Evolutionary conservation across 2,888 invertebrate species (phyloP), one percentile per base, ranked within the genome.

Genomic region (Antheraea yamamai): DNA sequence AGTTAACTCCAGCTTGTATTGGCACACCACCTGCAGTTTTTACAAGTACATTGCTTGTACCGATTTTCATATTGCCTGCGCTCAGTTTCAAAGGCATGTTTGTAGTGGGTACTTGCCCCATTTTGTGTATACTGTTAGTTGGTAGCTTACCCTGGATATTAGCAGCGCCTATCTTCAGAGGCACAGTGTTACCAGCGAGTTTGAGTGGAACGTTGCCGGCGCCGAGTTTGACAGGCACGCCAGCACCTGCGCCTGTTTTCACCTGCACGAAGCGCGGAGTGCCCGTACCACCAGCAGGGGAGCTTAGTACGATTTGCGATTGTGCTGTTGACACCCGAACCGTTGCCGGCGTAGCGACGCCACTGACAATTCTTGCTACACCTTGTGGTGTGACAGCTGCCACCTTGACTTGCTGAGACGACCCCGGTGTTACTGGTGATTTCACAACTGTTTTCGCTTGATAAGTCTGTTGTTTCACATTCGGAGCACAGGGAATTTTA

Each of bases 11-110:
- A 23, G 90, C 87, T 76, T 92, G 93, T 52, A 92, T 87, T 1
- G 92, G 91, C 76, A 92, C 81, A 8, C 94, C 94, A 1, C 92
- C 89, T 20, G 93, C 90, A 0, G 93, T 91, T 80, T 95, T 95
- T 6, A 95, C 92, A 1, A 94, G 85, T 26, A 95, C 93, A 80
- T 95, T 95, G 79, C 95, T 91, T 0, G 94, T 89, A 70, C 93
- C 92, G 20, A 95, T 93, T 82, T 95, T 95, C 8, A 95, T 92
- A 78, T 94, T 95, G 30, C 94, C 91, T 1, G 91, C 85, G n/a
- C 93, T 89, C 1, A 95, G 82, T 79, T 95, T 95, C 10, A 95
- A 84, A 0, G 94, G 94, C 51, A 93, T 83, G 72, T 88, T 88
- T 16, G 87, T 79, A 0, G 86, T 81, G n/a, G 77, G 77, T 8